phyloP scores from a whole-genome alignment of 2,113 vertebrate species.

The Forbesichthys papilliferus region DNA sequence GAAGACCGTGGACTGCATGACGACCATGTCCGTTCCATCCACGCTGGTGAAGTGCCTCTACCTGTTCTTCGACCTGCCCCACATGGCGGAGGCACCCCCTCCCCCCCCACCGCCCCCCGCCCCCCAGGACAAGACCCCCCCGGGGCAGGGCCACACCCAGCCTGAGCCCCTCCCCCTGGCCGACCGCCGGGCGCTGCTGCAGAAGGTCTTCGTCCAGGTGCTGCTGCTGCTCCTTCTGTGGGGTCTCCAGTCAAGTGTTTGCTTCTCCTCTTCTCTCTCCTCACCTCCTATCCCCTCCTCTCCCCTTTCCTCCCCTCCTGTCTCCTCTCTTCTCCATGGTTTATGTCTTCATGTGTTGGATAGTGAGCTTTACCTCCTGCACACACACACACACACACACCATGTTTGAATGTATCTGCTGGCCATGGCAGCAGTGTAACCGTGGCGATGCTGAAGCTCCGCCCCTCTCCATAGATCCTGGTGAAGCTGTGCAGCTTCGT shows the following conservation, averaged over 20 bases:
- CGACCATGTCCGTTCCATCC: slow-evolving; percentile 98
- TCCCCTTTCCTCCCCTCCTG: no score
- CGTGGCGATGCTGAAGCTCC: background rate
- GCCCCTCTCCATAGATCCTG: slow-evolving; percentile 81
- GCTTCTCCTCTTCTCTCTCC: no score
- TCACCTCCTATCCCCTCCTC: no score
- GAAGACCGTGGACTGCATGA: slow-evolving; percentile 99
- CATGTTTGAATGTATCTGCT: no score
- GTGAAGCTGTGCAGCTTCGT: slow-evolving; percentile 97
- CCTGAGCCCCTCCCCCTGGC: slow-evolving; percentile 88
- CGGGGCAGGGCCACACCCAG: slow-evolving; percentile 74
- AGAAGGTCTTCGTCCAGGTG: slow-evolving; percentile 99
- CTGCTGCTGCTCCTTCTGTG: background rate
- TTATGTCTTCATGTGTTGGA: no score
- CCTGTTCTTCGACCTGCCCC: slow-evolving; percentile 98
- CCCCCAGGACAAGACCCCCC: slow-evolving; percentile 60
- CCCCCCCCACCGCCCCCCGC: slow-evolving; percentile 11
- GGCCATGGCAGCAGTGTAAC: no score
- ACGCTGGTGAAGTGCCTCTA: slow-evolving; percentile 98
- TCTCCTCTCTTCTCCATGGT: no score
- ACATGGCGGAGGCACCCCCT: slow-evolving; percentile 87
- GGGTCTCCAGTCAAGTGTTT: background rate
- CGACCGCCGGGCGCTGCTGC: slow-evolving; percentile 90
- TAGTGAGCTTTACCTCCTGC: no score
- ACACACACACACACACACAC: no score